Percentiles rank a stretch among this genome's conserved stretches.
These are phyloP conservation scores for Drosophila equinoxialis DNA, from an alignment of 1,140 invertebrate species.

Conservation along the genomic window DNA sequence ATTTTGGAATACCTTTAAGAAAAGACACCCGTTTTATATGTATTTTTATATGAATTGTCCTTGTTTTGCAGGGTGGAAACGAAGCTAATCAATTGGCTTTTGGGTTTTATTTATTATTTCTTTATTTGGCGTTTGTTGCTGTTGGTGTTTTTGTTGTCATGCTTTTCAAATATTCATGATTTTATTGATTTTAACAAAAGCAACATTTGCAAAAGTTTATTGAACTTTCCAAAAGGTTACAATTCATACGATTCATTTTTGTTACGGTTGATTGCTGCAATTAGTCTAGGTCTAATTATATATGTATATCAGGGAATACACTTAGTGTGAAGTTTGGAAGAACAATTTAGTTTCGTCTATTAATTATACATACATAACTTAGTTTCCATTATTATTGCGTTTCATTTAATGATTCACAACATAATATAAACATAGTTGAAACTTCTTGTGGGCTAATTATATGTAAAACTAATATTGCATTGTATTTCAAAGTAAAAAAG, in stretches of 20 bases:
- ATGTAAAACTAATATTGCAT: no score
- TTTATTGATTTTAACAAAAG: slow-evolving; percentile 74
- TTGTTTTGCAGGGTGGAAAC: slow-evolving; percentile 18
- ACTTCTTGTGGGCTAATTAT: no score
- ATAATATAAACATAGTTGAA: no score
- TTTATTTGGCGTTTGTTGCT: slow-evolving; percentile 29
- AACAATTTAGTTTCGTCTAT: background rate
- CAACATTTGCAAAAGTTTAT: slow-evolving; percentile 41
- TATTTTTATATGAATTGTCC: slow-evolving; percentile 33
- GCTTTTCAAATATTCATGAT: slow-evolving; percentile 69
- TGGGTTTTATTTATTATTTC: slow-evolving; percentile 46
- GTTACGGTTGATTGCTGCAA: background rate
- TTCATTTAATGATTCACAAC: no score
- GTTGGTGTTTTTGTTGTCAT: slow-evolving; percentile 32
- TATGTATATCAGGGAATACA: background rate
- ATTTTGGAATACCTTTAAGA: background rate
- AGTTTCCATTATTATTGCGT: slow-evolving; percentile 5
- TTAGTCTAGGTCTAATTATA: background rate
- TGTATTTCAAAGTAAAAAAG: no score
- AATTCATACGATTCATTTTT: background rate
- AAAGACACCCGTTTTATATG: background rate
- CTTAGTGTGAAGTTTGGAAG: background rate
- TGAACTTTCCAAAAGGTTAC: slow-evolving; percentile 51
- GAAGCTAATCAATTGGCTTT: slow-evolving; percentile 72
- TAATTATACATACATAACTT: slow-evolving; percentile 9